A percentile compares a stretch with the other conserved stretches of the same genome.
Conservation (phyloP, 2,797 vertebrate species). For the Tenualosa thibaudeaui region DNA sequence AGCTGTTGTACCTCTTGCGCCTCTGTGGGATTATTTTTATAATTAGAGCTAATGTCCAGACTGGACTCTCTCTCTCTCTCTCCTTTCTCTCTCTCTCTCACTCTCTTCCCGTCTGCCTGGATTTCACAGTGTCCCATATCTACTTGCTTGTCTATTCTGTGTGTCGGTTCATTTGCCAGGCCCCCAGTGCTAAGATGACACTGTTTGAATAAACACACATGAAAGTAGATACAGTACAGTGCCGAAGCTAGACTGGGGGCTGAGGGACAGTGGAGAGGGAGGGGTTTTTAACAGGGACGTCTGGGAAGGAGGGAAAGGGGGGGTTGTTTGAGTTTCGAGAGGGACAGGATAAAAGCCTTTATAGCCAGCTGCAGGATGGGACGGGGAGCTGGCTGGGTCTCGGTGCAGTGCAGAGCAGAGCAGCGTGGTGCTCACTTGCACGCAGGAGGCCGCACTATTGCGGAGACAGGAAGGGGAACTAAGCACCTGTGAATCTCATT, state of each 20-base stretch:
- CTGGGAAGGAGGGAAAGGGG: background rate
- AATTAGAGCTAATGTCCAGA: slow-evolving; percentile 16
- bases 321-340: slow-evolving; percentile 1
- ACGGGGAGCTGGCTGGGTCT: slow-evolving; percentile 44
- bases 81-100: background rate
- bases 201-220: slow-evolving; percentile 18
- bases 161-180: background rate
- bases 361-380: slow-evolving; percentile 43
- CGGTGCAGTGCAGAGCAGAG: slow-evolving; percentile 39
- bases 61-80: background rate
- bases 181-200: background rate
- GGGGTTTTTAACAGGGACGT: background rate
- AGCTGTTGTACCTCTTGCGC: slow-evolving; percentile 25
- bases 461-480: slow-evolving; percentile 68
- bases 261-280: background rate
- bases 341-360: slow-evolving; percentile 29
- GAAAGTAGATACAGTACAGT: background rate
- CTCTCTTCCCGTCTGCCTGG: background rate
- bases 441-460: slow-evolving; percentile 61
- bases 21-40: slow-evolving; percentile 46
- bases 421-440: background rate
- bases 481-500: slow-evolving; percentile 82
- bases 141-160: background rate
- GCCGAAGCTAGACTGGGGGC: slow-evolving; percentile 24
- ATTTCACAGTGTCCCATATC: background rate